These are phyloP conservation scores for Ibidorhyncha struthersii DNA, from an alignment of 2,113 vertebrate genomes.

Conservation along the genomic window DNA sequence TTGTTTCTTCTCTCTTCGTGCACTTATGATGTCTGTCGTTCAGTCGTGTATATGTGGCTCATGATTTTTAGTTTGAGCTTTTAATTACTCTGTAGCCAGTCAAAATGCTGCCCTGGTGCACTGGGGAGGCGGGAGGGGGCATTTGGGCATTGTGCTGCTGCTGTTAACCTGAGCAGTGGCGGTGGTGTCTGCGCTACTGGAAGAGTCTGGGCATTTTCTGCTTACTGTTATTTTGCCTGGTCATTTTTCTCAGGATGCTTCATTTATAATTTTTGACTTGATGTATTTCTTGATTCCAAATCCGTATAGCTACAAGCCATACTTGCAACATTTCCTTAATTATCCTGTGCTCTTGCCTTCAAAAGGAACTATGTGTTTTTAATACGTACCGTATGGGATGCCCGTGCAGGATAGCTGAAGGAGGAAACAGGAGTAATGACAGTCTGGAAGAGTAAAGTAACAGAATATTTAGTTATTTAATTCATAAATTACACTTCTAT, in stretches of 20 bases:
- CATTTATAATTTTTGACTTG: background rate
- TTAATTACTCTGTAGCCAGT: background rate
- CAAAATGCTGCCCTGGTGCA: background rate
- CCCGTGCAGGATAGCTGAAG: background rate
- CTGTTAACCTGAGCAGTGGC: background rate
- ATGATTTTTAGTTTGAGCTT: background rate
- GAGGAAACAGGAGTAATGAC: background rate
- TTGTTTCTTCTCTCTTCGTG: background rate
- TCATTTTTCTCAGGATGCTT: background rate
- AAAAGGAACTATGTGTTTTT: background rate
- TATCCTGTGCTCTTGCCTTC: background rate
- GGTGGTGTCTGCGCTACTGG: fast-evolving
- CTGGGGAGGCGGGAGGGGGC: background rate
- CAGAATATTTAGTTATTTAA: background rate
- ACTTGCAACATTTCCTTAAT: background rate
- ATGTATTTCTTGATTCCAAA: background rate
- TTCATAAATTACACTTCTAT: background rate
- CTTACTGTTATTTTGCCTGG: background rate
- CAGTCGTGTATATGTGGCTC: background rate
- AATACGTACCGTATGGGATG: background rate
- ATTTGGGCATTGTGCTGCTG: background rate
- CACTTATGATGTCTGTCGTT: background rate
- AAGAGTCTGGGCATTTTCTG: background rate
- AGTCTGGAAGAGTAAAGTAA: background rate
- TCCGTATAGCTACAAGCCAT: background rate